phyloP scores from a whole-genome alignment of 2,888 invertebrate genomes.

The Himalopsyche tibetana region DNA sequence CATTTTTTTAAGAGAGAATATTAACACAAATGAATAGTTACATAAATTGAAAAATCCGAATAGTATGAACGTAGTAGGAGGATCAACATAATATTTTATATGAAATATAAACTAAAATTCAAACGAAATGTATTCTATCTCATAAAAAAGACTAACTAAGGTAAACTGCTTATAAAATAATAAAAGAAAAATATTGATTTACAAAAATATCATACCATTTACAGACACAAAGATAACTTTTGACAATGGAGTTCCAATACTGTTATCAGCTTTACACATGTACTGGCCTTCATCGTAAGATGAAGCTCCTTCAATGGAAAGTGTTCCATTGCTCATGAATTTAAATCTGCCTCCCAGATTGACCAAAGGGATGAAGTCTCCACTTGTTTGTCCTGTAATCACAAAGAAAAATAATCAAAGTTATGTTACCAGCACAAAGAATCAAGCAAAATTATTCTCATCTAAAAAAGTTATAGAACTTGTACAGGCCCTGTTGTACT shows the following conservation, averaged over 20 bases:
- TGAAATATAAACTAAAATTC: not conserved
- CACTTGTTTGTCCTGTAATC: slow-evolving; percentile 78
- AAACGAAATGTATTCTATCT: not conserved
- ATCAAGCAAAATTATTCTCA: no score
- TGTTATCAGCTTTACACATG: slow-evolving; percentile 90
- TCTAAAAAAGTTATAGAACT: no score
- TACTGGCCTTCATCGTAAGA: slow-evolving; percentile 90
- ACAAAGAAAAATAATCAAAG: not conserved
- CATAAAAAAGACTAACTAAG: not conserved
- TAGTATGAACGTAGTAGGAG: no score
- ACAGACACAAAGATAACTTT: slow-evolving; percentile 90
- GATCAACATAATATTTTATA: no score
- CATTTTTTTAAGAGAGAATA: no score
- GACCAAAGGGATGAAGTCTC: slow-evolving; percentile 82
- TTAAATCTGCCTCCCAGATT: slow-evolving; percentile 79
- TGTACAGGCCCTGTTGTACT: no score
- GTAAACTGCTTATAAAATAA: not conserved
- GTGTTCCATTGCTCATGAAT: slow-evolving; percentile 83
- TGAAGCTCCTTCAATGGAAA: slow-evolving; percentile 84
- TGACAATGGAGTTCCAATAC: slow-evolving; percentile 87
- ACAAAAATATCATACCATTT: slow-evolving; percentile 79
- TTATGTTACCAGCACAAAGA: no score
- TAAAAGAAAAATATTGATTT: no score
- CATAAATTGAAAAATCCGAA: no score
- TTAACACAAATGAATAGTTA: no score